Base-by-base conservation (phyloP, 2,113 vertebrate genomes). In the Gambusia affinis region DNA sequence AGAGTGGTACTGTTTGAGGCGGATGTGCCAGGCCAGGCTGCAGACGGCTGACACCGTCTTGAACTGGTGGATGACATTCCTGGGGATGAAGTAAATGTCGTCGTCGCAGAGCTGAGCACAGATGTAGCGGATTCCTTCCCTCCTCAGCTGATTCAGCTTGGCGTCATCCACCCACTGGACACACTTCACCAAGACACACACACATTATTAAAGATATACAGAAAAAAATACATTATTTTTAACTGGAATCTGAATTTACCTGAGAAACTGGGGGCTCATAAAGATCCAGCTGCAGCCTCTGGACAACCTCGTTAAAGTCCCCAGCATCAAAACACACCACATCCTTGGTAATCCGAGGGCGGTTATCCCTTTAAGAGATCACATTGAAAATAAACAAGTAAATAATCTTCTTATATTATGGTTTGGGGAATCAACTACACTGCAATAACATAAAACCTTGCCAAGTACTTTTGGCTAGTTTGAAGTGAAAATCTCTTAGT, bases 121-220 rank as follows among this genome's bases (percentile, higher is more conserved):
- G 57, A 96, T 95, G 63, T 99, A 99, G 83, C 96, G 97, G 93
- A 99, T 96, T 67, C 98, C 98, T 90, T 99, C 97, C 78, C 98
- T 94, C 81, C 98, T 94, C 92, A 99, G 95, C 95, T 98, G 98
- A 95, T 99, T 99, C 82, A 99, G 95, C 90, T 99, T 99, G 65
- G 97, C 98, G 84, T 99, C 97, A 67, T 99, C 98, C 86, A 99
- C 97, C 98, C 98, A 99, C 80, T 99, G 98, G 79, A 99, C 97
- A 92, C 98, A 99, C 98, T 99, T 91, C 22, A 51, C 10, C 47
- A 73, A 88, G 64, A 80, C 73, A 81, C 8, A 70, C 12, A 4
- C 8, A 15, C 12, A 15, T 62, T 37, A 37, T 31, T 0, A 66
- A 29, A 19, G 1, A 47, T 15, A 6, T 14, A 17, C 11, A 76